These are phyloP conservation scores for Eilema sororculum DNA, from an alignment of 2,888 invertebrate species.

Conservation along the genomic window DNA sequence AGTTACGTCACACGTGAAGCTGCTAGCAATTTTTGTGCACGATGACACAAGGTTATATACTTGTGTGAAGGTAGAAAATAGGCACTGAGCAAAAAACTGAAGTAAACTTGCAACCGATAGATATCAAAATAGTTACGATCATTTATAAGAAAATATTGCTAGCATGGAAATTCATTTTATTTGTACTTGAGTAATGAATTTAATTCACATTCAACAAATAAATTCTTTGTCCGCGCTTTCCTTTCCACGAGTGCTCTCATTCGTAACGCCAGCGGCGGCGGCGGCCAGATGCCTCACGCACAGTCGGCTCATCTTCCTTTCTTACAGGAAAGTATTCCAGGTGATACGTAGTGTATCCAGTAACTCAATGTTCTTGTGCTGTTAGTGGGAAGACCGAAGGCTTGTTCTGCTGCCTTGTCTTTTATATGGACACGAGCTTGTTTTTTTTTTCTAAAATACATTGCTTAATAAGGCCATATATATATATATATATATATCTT, in stretches of 20 bases:
- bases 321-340: not conserved
- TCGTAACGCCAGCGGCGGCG: not conserved
- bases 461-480: no score
- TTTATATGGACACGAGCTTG: no score
- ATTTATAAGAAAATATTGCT: no score
- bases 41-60: not conserved
- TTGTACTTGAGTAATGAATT: not conserved
- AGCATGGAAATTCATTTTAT: no score
- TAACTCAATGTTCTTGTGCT: no score
- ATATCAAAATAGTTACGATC: no score
- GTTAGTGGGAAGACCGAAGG: no score
- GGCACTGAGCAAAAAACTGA: not conserved
- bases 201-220: not conserved
- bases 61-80: not conserved
- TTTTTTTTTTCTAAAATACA: no score
- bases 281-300: not conserved
- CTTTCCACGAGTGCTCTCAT: not conserved
- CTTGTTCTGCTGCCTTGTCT: no score
- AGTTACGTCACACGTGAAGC: not conserved
- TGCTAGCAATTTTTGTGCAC: not conserved
- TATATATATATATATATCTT: no score
- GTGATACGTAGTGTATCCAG: no score
- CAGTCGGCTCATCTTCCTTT: not conserved
- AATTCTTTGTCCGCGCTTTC: not conserved
- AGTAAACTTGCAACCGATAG: no score